Evolutionary conservation across 1,140 invertebrate genomes (phyloP).

Genomic region (Phenacoccus solenopsis): DNA sequence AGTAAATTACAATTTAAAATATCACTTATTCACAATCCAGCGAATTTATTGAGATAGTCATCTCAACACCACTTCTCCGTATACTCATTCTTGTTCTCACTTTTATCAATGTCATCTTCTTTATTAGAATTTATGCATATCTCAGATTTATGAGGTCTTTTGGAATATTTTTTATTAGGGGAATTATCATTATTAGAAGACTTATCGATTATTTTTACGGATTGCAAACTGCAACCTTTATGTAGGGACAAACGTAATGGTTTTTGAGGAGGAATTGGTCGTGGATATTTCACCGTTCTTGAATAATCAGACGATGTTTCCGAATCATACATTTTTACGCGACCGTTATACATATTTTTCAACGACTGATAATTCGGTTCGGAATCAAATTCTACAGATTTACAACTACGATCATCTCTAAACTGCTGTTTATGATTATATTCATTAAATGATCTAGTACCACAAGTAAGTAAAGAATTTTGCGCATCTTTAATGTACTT

Average conservation of each 20-base stretch:
- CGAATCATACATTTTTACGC: slow-evolving; percentile 4
- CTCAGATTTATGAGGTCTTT: neutral
- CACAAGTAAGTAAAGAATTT: slow-evolving; percentile 29
- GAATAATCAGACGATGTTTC: neutral
- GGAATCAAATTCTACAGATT: slow-evolving; percentile 52
- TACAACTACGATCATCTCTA: slow-evolving; percentile 44
- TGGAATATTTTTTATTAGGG: neutral
- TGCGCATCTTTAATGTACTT: slow-evolving; percentile 29
- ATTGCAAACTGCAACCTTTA: slow-evolving; percentile 65
- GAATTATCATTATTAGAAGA: neutral
- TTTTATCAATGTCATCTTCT: neutral
- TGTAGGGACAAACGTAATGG: slow-evolving; percentile 66
- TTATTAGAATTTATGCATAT: neutral
- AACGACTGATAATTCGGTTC: slow-evolving; percentile 36
- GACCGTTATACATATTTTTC: neutral
- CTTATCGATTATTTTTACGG: slow-evolving; percentile 40
- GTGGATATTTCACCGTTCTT: slow-evolving; percentile 22
- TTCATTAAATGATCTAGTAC: neutral
- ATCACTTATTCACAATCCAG: too few species aligned
- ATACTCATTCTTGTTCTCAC: neutral
- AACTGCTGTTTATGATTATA: neutral
- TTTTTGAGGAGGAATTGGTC: slow-evolving; percentile 71
- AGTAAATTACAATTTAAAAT: too few species aligned
- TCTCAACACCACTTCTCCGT: neutral
- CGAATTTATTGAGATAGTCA: too few species aligned